Percentiles rank a stretch among this genome's conserved stretches.
Conservation (phyloP, 2,797 vertebrate species). For the Varecia variegata region DNA sequence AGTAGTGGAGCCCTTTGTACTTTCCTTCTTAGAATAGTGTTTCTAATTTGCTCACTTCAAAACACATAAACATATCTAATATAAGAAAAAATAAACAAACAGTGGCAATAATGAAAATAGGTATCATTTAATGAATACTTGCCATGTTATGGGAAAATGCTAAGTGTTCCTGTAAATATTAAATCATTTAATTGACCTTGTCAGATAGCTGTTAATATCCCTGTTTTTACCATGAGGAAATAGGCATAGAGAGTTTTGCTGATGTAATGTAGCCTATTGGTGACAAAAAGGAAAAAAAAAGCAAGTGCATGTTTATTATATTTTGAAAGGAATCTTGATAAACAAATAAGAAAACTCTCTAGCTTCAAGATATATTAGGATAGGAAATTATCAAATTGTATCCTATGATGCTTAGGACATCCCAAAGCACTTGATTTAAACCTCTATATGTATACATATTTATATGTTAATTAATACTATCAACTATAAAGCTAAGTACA, state of each 20-base stretch:
- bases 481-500: not conserved
- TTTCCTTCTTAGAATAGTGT: not conserved
- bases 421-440: not conserved
- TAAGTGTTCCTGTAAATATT: not conserved
- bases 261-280: not conserved
- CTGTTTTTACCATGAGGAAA: not conserved
- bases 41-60: conserved; percentile 11
- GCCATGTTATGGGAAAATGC: not conserved
- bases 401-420: not conserved
- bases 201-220: not conserved
- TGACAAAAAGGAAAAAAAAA: not conserved
- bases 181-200: not conserved
- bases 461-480: not conserved
- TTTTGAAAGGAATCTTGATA: conserved; percentile 29
- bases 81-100: conserved; percentile 12
- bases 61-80: not conserved
- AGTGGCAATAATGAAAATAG: not conserved
- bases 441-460: not conserved
- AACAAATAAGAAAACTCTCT: not conserved
- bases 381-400: not conserved
- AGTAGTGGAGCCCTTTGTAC: not conserved
- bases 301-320: not conserved
- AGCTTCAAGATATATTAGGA: not conserved
- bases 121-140: not conserved
- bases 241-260: not conserved